A percentile compares a stretch with the other conserved stretches of the same genome.
phyloP scores from a whole-genome alignment of 2,797 vertebrate genomes.

The Danio jaintianensis region DNA sequence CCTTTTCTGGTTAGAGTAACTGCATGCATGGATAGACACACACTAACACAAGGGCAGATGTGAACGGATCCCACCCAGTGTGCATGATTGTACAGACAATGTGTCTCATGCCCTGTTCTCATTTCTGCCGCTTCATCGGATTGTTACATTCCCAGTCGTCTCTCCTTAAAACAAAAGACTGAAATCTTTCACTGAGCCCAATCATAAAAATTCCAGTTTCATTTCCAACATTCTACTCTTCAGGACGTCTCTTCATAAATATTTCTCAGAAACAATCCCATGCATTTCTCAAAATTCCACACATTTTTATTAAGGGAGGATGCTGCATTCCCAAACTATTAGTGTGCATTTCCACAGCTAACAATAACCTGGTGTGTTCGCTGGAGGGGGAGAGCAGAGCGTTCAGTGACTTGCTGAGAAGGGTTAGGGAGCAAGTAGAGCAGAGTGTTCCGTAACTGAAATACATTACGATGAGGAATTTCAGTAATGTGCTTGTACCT shows the following conservation, averaged over 20 bases:
- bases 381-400: slow-evolving; percentile 10
- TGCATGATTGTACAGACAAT: slow-evolving; percentile 6
- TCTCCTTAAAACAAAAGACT: background rate
- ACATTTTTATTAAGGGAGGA: slow-evolving; percentile 39
- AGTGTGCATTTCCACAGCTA: slow-evolving; percentile 29
- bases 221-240: background rate
- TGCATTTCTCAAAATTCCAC: slow-evolving; percentile 17
- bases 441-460: slow-evolving; percentile 36
- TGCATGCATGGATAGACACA: slow-evolving; percentile 13
- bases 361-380: slow-evolving; percentile 17
- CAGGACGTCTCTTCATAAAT: slow-evolving; percentile 49
- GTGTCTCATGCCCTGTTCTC: slow-evolving; percentile 15
- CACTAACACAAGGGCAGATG: slow-evolving; percentile 32
- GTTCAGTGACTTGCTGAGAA: background rate
- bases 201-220: slow-evolving; percentile 15
- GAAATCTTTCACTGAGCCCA: background rate
- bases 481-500: slow-evolving; percentile 21
- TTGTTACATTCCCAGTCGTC: background rate
- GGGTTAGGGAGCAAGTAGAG: background rate
- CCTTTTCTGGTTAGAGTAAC: slow-evolving; percentile 22
- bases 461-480: slow-evolving; percentile 24
- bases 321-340: slow-evolving; percentile 54
- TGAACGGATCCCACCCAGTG: slow-evolving; percentile 17
- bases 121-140: slow-evolving; percentile 27
- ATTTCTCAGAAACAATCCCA: background rate